Percentiles rank a stretch among this genome's conserved stretches.
Evolutionary conservation across 2,113 vertebrate species (phyloP).

Genomic region (Stegostoma tigrinum): DNA sequence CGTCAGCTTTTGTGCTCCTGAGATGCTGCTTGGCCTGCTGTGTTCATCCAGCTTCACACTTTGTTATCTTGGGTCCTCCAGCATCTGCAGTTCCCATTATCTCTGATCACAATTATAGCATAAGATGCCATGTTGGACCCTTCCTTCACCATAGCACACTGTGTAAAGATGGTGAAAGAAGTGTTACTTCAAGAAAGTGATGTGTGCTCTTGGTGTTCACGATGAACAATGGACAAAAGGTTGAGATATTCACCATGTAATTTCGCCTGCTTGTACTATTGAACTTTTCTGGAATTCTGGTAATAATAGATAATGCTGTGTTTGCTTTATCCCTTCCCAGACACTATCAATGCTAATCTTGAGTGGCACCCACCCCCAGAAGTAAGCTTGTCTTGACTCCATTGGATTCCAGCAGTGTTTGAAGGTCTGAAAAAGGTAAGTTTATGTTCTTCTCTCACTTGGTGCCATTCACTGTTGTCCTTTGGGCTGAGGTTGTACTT

Average conservation of each 20-base stretch:
- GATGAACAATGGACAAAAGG: background rate
- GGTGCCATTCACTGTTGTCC: background rate
- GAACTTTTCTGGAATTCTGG: background rate
- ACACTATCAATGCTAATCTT: background rate
- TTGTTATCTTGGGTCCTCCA: no score
- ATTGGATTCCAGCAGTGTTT: background rate
- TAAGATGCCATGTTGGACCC: background rate
- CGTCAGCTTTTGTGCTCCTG: no score
- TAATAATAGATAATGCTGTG: background rate
- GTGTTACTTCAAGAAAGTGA: background rate
- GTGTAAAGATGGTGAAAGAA: background rate
- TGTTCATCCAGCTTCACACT: no score
- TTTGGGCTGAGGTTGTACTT: background rate
- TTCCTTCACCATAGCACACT: background rate
- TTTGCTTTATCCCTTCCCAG: background rate
- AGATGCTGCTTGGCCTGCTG: no score
- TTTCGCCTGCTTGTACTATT: background rate
- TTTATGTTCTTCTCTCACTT: background rate
- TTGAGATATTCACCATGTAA: background rate
- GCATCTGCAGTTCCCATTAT: no score
- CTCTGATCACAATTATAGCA: no score
- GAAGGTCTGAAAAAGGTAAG: background rate
- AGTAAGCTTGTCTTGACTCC: background rate
- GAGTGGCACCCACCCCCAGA: background rate
- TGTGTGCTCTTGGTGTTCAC: background rate